Conservation (phyloP, 2,888 invertebrate genomes). For the Tillus elongatus region DNA sequence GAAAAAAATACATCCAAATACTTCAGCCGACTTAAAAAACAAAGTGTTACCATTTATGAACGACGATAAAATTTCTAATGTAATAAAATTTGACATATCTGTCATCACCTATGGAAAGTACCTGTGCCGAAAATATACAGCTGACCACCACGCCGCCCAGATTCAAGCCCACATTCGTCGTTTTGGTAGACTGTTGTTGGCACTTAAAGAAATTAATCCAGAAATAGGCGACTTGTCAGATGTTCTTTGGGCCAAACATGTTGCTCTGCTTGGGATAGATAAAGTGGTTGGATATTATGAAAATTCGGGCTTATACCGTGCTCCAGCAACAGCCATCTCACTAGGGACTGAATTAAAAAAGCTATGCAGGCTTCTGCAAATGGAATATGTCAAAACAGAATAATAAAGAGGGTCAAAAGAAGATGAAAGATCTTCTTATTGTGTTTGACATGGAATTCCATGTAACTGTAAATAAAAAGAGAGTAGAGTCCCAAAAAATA, state of each 20-base stretch:
- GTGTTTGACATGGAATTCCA: constrained; percentile 12
- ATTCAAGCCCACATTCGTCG: constrained; percentile 12
- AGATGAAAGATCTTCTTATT: constrained; percentile 14
- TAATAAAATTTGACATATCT: constrained; percentile 14
- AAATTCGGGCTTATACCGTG: constrained; percentile 7
- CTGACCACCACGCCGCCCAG: constrained; percentile 13
- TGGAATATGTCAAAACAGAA: constrained; percentile 12
- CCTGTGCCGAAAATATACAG: constrained; percentile 12
- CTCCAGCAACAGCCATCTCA: constrained; percentile 14
- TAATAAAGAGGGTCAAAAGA: constrained; percentile 6
- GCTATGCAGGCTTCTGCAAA: constrained; percentile 9
- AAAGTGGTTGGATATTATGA: constrained; percentile 12
- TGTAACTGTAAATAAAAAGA: constrained; percentile 19
- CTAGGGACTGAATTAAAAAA: constrained; percentile 15
- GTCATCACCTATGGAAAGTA: constrained; percentile 16
- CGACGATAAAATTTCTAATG: constrained; percentile 12
- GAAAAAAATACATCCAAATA: constrained; percentile 8
- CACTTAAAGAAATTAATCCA: constrained; percentile 10
- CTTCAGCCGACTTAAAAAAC: constrained; percentile 8
- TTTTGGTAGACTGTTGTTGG: constrained; percentile 14
- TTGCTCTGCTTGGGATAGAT: constrained; percentile 7
- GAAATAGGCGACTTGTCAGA: constrained; percentile 11
- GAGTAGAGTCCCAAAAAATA: constrained; percentile 15
- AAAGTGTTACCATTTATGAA: constrained; percentile 12
- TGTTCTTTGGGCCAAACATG: constrained; percentile 12